Base-by-base conservation (phyloP, 2,113 vertebrate species). In the Mus pahari region DNA sequence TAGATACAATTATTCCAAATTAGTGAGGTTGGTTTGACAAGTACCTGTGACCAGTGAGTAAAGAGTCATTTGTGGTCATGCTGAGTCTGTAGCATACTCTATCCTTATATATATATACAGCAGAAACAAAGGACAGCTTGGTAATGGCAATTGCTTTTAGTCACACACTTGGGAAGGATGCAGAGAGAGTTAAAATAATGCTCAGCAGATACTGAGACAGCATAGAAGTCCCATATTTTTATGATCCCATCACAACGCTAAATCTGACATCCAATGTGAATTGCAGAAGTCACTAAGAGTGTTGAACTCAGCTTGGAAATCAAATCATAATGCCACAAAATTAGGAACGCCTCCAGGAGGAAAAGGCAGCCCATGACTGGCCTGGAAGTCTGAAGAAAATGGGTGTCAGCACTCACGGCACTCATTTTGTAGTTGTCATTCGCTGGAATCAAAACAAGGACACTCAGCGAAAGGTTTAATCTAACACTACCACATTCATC, bases 1-100 rank as follows among this genome's bases (percentile, higher is more conserved):
- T 92, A 94, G 39, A 75, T 10, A 71, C 26, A 96, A 79, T 96
- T 96, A 96, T 88, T 92, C 66, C 42, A 73, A 89, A 95, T 96
- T 93, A 96, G 22, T 78, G 81, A 89, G 58, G 81, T 36, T 88
- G 39, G 10, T 55, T 53, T 95, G 74, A 92, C 64, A 96, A 73
- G 28, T 77, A 81, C 24, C 36, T 60, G 1, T 70, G 45, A 74
- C 17, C 55, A 93, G 64, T 62, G 26, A 77, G 11, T 58, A 93
- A 88, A 89, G 42, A 92, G 26, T 75, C 58, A 64, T 28, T 79
- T 7, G 5, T 39, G 39, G 31, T 2, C 73, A 3, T 24, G 31
- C 6, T 45, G 48, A 82, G 53, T 50, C 12, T 24, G 0, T 31
- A 39, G 8, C 24, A 45, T 58, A 82, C 60, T 68, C 58, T 20